Evolutionary conservation across 1,140 invertebrate species (phyloP), one percentile per base, ranked within the genome.

Genomic region (Caenorhabditis brenneri): DNA sequence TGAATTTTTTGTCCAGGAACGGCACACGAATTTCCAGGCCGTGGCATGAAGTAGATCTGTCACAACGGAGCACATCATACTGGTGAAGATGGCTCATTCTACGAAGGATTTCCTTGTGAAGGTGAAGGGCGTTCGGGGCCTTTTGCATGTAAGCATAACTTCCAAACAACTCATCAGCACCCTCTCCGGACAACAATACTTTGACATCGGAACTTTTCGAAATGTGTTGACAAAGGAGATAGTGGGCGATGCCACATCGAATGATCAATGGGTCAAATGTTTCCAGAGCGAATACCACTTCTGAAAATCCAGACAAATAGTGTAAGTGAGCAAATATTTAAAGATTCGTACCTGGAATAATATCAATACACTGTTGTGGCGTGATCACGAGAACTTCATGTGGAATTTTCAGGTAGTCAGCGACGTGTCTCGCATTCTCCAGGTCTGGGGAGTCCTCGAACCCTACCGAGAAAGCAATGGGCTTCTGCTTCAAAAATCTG

Each of bases 141-240:
- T 85, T 53, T 81, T 88, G 89, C 90, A 90, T 90, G 81, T 90
- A 90, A 27, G 88, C 88, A 79, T 90, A 90, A 19, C 89, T 90
- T n/a, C 89, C 89, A 65, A 90, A 90, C 24, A 90, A 81, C 85
- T 90, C 89, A 86, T 90, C 89, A 24, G 89, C 89, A 9, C 89
- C 89, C 86, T 90, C 89, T 42, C 89, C 89, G 58, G 80, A 86
- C 85, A 83, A 82, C 15, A 90, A 84, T 12, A 90, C 90, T 87
- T 91, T 91, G 24, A 90, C 89, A 58, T 90, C 87, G 0, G 87
- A 89, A 36, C 84, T 88, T 5, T 78, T 69, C 16, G 89, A 86
- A 58, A 90, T 90, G 85, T 91, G 86, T 80, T 87, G 85, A 82
- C 89, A 90, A 10, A 90, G 86, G 5, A 90, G 83, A 74, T 88